These are phyloP conservation scores for Synanthedon tipuliformis DNA, from an alignment of 2,888 invertebrate species.

Conservation along the genomic window DNA sequence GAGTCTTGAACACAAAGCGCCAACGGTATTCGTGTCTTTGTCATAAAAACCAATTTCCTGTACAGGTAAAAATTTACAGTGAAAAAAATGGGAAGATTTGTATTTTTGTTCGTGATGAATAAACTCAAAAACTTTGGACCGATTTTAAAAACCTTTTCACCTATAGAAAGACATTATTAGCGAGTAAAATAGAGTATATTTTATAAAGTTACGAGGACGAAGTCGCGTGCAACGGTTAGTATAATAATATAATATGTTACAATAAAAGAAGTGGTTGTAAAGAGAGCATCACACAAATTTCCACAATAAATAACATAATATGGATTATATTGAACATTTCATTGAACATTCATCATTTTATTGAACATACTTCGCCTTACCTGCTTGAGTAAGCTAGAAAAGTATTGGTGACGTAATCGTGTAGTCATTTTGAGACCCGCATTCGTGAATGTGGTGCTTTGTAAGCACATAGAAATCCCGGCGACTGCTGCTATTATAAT, in stretches of 20 bases:
- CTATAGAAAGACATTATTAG: no score
- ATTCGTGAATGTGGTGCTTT: slow-evolving; percentile 78
- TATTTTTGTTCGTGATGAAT: no score
- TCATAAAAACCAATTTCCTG: slow-evolving; percentile 76
- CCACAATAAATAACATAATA: neutral
- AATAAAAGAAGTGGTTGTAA: no score
- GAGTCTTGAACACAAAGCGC: slow-evolving; percentile 72
- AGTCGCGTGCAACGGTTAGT: no score
- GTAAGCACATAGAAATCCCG: slow-evolving; percentile 75
- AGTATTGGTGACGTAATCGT: slow-evolving; percentile 64
- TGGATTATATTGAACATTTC: neutral
- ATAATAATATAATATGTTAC: no score
- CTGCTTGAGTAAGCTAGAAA: slow-evolving; percentile 68
- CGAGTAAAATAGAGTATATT: no score
- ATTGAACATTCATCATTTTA: no score
- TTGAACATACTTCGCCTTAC: slow-evolving; percentile 15
- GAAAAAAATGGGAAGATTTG: no score
- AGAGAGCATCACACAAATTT: neutral
- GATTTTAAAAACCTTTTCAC: no score
- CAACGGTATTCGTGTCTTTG: slow-evolving; percentile 70
- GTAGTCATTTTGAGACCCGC: slow-evolving; percentile 83
- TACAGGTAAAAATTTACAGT: no score
- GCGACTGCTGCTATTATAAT: slow-evolving; percentile 75
- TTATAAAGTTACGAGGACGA: no score
- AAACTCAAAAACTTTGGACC: no score